A percentile compares a stretch with the other conserved stretches of the same genome.
These are phyloP conservation scores for Beris morrisii DNA, from an alignment of 2,888 invertebrate species.

Conservation along the genomic window DNA sequence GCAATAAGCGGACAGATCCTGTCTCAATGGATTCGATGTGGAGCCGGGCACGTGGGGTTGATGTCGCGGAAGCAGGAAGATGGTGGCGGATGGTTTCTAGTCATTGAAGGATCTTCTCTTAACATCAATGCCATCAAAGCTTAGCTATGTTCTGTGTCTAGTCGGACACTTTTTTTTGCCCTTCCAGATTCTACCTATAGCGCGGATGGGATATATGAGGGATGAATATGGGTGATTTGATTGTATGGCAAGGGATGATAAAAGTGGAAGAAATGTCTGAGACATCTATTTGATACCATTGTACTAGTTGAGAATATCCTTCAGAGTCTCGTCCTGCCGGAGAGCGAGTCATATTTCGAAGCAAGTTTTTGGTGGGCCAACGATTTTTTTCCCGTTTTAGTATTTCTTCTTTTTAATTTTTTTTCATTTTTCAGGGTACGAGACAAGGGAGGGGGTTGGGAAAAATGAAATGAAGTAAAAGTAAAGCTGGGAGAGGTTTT, in stretches of 20 bases:
- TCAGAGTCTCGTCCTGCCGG: constrained; percentile 20
- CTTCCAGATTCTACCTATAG: constrained; percentile 26
- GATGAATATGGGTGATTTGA: constrained; percentile 21
- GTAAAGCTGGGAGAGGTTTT: constrained; percentile 22
- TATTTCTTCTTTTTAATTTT: constrained; percentile 22
- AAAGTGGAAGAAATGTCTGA: constrained; percentile 31
- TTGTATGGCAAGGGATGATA: constrained; percentile 16
- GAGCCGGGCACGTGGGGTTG: not conserved
- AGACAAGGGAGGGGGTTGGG: not conserved
- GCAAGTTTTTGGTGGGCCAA: constrained; percentile 18
- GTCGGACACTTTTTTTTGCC: constrained; percentile 26
- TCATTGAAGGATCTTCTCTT: constrained; percentile 10
- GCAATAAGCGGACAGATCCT: constrained; percentile 8
- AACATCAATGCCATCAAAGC: constrained; percentile 22
- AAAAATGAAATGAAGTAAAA: constrained; percentile 27
- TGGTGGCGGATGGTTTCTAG: constrained; percentile 21
- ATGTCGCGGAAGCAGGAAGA: not conserved
- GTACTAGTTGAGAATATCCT: constrained; percentile 19
- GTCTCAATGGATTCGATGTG: constrained; percentile 2
- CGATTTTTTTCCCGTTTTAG: constrained; percentile 13
- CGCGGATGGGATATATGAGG: constrained; percentile 12
- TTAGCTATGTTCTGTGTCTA: constrained; percentile 23
- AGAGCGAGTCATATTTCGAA: constrained; percentile 11
- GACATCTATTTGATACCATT: constrained; percentile 32
- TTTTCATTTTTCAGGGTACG: not conserved